Percentiles rank a stretch among this genome's conserved stretches.
Evolutionary conservation across 2,797 vertebrate genomes (phyloP).

Genomic region (Acrocephalus scirpaceus): DNA sequence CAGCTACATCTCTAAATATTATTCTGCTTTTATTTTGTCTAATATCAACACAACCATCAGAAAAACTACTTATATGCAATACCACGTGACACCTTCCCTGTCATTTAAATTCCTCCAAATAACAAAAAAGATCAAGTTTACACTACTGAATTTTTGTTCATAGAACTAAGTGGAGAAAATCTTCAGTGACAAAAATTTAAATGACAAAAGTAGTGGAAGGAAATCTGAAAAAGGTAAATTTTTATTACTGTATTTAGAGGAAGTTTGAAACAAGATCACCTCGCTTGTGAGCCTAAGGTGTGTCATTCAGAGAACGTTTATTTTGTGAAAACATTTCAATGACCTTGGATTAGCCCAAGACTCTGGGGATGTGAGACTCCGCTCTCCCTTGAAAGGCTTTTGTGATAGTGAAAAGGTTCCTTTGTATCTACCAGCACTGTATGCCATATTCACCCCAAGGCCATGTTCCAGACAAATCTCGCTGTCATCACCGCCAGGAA

Average conservation of each 20-base stretch:
- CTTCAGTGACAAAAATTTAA: neutral
- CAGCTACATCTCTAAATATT: neutral
- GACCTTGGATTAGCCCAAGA: neutral
- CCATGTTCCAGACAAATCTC: neutral
- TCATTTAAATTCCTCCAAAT: neutral
- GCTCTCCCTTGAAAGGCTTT: neutral
- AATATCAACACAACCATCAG: neutral
- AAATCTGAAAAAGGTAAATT: neutral
- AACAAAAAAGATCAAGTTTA: neutral
- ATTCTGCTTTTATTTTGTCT: neutral
- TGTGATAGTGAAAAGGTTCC: neutral
- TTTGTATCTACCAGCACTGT: neutral
- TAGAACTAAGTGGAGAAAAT: neutral
- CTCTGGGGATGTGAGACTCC: neutral
- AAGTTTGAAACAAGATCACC: neutral
- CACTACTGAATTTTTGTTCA: neutral
- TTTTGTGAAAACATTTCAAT: neutral
- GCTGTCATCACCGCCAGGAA: neutral
- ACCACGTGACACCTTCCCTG: neutral
- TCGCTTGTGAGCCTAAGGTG: neutral
- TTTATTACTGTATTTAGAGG: neutral
- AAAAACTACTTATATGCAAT: neutral
- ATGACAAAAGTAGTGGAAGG: neutral
- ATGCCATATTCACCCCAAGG: neutral
- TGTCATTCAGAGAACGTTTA: neutral